Evolutionary conservation across 2,113 vertebrate species (phyloP), one percentile per base, ranked within the genome.

Genomic region (Aythya baeri): DNA sequence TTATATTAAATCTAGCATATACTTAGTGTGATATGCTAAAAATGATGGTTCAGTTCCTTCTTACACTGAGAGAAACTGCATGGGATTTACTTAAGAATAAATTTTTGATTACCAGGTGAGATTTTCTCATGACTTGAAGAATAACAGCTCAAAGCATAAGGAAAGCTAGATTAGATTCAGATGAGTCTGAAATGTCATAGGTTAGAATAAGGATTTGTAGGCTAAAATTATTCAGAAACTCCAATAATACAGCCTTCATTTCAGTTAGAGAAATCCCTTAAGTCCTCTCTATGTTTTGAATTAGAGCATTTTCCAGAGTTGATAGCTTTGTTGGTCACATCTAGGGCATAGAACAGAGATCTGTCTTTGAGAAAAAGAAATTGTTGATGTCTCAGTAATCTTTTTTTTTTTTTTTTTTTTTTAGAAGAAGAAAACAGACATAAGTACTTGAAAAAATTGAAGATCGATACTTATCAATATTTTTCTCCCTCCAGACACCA

Each of bases 401-500:
- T 43, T 54, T 52, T 2, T 22, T 14, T 22, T 10, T 34, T 9
- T 16, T 7, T 38, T 27, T 46, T 41, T 41, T 62, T 84, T 62
- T 84, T 25, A 52, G 61, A 17, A 68, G 75, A 76, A 55, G 6
- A 44, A 80, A 86, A 8, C 4, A 44, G 13, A 5, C 13, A 59
- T 41, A 83, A 50, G 7, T 54, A 38, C 32, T 36, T 52, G 27
- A 18, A 79, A 52, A 68, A 44, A 16, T 4, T 17, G 17, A 62
- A 49, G 32, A 27, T 13, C 1, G 1, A n/a, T 59, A 59, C 7
- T 44, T 79, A 25, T 11, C 1, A 1, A 36, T 52, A 59, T 11
- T 52, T 85, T 36, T 13, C 44, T 54, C 54, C 16, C 23, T 61
- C 54, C 27, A 34, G 32, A 59, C 66, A 54, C 32, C 67, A 73